These are phyloP conservation scores for Pseudorhiza aurosa DNA, from an alignment of 30 jellyfish, hydroid and myxozoan genomes.

Conservation along the genomic window DNA sequence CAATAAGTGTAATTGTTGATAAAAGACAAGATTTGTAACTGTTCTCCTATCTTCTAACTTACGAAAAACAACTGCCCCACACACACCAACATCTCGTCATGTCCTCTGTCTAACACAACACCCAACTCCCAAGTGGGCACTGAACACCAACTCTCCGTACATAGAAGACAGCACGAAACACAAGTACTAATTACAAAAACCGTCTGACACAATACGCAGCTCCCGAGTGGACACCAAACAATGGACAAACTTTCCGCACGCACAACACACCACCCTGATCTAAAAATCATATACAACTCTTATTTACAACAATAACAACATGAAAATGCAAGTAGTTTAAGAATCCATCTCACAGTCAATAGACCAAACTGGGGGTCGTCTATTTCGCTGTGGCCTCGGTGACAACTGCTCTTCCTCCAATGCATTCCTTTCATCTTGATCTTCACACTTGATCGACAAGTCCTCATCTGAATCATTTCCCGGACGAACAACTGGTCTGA, in stretches of 20 bases:
- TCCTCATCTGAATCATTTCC: not conserved
- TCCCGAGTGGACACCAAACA: no score
- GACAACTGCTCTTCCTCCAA: not conserved
- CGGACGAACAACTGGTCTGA: conserved; percentile 10
- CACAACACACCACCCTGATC: conserved; percentile 27
- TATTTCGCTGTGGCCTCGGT: conserved; percentile 10
- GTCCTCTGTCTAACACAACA: no score
- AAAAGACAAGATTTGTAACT: no score
- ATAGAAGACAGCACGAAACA: no score
- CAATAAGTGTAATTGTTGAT: no score
- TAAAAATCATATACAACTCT: not conserved
- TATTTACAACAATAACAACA: not conserved
- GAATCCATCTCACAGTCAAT: not conserved
- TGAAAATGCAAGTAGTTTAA: not conserved
- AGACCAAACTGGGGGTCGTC: conserved; percentile 6
- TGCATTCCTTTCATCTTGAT: not conserved
- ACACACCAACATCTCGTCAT: no score
- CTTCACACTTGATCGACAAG: not conserved
- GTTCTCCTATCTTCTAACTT: no score
- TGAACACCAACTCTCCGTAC: no score
- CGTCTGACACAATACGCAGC: no score
- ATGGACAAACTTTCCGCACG: not conserved
- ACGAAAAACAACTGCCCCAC: no score
- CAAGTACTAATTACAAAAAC: no score
- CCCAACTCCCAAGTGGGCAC: no score